These are phyloP conservation scores for Chelonia mydas DNA, from an alignment of 2,797 vertebrate genomes.

Conservation along the genomic window DNA sequence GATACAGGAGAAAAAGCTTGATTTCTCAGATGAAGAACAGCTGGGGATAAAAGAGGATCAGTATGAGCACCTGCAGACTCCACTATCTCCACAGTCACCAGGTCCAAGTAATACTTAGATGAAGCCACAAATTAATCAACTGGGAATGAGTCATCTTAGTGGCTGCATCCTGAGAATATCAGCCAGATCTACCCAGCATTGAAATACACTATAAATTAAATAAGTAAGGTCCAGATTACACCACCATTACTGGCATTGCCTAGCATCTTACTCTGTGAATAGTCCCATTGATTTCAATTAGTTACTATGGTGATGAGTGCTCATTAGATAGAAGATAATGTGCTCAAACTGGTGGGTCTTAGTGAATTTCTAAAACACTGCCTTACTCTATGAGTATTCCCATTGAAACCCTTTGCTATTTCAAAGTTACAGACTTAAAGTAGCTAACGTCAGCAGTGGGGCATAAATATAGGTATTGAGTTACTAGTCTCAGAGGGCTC, in stretches of 20 bases:
- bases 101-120: not conserved
- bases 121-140: slow-evolving; percentile 55
- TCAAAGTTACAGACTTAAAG: not conserved
- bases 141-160: not conserved
- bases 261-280: not conserved
- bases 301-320: slow-evolving; percentile 35
- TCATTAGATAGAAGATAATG: slow-evolving; percentile 14
- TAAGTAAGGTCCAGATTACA: slow-evolving; percentile 44
- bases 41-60: not conserved
- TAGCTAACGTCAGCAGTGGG: not conserved
- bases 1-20: slow-evolving; percentile 2
- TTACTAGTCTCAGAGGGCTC: not conserved
- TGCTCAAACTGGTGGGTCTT: not conserved
- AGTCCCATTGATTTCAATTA: slow-evolving; percentile 65
- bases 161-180: not conserved
- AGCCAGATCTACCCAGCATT: not conserved
- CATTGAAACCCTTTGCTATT: not conserved
- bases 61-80: slow-evolving; percentile 18
- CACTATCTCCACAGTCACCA: slow-evolving; percentile 26
- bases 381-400: not conserved
- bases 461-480: not conserved
- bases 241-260: slow-evolving; percentile 1
- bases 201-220: slow-evolving; percentile 13
- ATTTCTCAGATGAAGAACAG: slow-evolving; percentile 34
- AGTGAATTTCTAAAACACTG: not conserved